These are phyloP conservation scores for Drosophila baimaii DNA, from an alignment of 1,140 invertebrate species.

Conservation along the genomic window DNA sequence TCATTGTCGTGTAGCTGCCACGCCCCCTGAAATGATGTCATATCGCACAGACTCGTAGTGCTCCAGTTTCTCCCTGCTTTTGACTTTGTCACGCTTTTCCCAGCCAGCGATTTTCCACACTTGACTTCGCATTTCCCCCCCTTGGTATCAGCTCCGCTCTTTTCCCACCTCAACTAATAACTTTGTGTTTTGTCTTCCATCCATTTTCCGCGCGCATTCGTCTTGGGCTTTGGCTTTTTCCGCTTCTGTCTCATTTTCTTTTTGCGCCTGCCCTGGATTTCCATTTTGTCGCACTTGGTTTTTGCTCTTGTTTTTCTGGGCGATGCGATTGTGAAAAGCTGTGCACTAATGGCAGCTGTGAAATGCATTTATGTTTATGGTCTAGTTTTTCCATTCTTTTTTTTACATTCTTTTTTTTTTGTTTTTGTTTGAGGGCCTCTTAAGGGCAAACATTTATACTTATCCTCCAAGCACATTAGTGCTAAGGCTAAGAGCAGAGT, in stretches of 20 bases:
- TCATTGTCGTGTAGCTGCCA: conserved; percentile 31
- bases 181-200: conserved; percentile 26
- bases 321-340: conserved; percentile 47
- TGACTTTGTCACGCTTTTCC: conserved; percentile 62
- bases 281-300: conserved; percentile 48
- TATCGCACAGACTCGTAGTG: conserved; percentile 25
- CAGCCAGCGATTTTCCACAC: conserved; percentile 52
- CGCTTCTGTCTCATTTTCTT: conserved; percentile 27
- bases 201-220: conserved; percentile 48
- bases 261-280: conserved; percentile 64
- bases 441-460: conserved; percentile 50
- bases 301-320: conserved; percentile 35
- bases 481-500: conserved; percentile 34
- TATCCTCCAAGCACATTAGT: conserved; percentile 41
- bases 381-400: conserved; percentile 58
- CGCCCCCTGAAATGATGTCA: conserved; percentile 64
- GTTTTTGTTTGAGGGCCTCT: conserved; percentile 31
- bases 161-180: conserved; percentile 39
- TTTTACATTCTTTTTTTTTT: background rate
- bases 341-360: conserved; percentile 67
- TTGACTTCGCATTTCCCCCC: conserved; percentile 30
- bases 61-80: conserved; percentile 54
- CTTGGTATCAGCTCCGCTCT: conserved; percentile 16
- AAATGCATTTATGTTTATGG: conserved; percentile 75
- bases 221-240: conserved; percentile 43